Conservation (phyloP, 92 coral and sea anemone species). For the Parazoanthus swiftii region DNA sequence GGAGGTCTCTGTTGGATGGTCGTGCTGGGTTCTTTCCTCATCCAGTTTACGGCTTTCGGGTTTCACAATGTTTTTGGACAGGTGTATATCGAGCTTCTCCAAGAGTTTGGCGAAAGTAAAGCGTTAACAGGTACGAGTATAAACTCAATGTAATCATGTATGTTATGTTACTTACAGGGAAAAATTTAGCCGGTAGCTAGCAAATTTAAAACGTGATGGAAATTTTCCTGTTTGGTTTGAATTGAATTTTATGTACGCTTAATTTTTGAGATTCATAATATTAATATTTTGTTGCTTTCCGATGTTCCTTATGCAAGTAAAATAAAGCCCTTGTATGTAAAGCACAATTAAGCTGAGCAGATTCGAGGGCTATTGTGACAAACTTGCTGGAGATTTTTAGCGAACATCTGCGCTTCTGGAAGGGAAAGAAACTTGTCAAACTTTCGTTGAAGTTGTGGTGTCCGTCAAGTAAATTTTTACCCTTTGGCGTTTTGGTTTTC, state of each 20-base stretch:
- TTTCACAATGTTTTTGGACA: conserved; percentile 30
- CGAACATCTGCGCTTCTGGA: not conserved
- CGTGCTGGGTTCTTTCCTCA: conserved; percentile 16
- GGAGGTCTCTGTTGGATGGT: conserved; percentile 17
- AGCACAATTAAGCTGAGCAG: too few species aligned
- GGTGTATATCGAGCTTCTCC: conserved; percentile 30
- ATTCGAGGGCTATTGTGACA: not conserved
- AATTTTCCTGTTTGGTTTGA: not conserved
- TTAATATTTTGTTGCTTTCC: not conserved
- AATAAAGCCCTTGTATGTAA: not conserved
- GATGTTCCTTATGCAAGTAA: not conserved
- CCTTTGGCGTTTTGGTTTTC: not conserved
- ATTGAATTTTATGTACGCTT: not conserved
- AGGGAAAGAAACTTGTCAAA: too few species aligned
- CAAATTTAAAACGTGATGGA: not conserved
- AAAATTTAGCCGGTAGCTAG: too few species aligned
- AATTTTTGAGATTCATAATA: not conserved
- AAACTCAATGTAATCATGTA: too few species aligned
- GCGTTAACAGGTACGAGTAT: conserved; percentile 24
- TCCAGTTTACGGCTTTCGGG: conserved; percentile 24
- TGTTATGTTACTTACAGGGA: not conserved
- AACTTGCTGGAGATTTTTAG: not conserved
- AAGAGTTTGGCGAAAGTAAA: conserved; percentile 29
- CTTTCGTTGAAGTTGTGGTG: not conserved
- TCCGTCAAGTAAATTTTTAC: too few species aligned